These are phyloP conservation scores for Zenarchopterus dispar DNA, from an alignment of 2,797 vertebrate genomes.

Conservation along the genomic window DNA sequence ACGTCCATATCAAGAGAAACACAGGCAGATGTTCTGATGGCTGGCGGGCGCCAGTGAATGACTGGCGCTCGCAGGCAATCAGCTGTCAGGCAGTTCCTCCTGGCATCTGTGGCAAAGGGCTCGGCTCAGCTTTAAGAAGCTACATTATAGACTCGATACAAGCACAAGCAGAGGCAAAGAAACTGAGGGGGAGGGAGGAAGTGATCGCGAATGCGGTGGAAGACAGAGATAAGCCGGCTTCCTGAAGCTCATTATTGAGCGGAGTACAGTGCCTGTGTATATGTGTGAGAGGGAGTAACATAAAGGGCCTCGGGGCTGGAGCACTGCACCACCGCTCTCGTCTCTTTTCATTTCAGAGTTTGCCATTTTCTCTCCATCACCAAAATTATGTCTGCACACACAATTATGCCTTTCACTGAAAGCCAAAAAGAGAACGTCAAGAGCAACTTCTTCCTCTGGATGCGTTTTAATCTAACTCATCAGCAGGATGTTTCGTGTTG, in stretches of 20 bases:
- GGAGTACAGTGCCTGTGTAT: conserved; percentile 26
- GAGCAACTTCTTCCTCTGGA: not conserved
- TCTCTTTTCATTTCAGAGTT: conserved; percentile 1
- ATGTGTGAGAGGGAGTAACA: conserved; percentile 11
- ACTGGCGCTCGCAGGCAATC: conserved; percentile 42
- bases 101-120: conserved; percentile 37
- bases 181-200: conserved; percentile 38
- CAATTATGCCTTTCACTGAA: not conserved
- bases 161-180: conserved; percentile 24
- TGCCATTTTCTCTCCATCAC: not conserved
- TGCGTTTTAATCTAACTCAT: conserved; percentile 14
- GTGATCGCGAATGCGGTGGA: conserved; percentile 54
- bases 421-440: conserved; percentile 10
- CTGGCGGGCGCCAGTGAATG: conserved; percentile 21
- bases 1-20: not conserved
- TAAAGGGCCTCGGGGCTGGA: not conserved
- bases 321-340: not conserved
- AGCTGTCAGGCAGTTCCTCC: conserved; percentile 46
- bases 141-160: conserved; percentile 29
- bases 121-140: conserved; percentile 41
- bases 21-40: conserved; percentile 46
- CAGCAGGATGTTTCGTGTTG: conserved; percentile 26
- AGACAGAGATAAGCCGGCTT: conserved; percentile 64
- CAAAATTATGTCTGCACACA: not conserved
- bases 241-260: conserved; percentile 60